A percentile compares a stretch with the other conserved stretches of the same genome.
Evolutionary conservation across 1,140 invertebrate species (phyloP).

Genomic region (Caenorhabditis latens): DNA sequence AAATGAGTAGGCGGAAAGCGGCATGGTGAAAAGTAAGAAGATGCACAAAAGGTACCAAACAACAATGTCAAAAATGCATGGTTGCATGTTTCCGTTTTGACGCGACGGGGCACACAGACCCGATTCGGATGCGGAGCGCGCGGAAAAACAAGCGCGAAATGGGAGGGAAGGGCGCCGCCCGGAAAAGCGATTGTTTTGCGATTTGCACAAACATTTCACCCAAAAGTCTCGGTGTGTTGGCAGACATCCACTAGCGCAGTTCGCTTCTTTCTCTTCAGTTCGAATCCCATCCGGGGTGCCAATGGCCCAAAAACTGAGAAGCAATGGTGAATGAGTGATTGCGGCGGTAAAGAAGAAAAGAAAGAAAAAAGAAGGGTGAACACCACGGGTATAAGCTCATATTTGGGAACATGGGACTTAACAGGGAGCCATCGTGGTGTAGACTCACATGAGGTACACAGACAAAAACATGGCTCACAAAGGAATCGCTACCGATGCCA

Average conservation of each 20-base stretch:
- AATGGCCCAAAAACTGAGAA: constrained; percentile 6
- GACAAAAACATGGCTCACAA: constrained; percentile 36
- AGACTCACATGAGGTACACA: not conserved
- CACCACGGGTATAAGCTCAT: constrained; percentile 23
- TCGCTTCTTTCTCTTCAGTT: not conserved
- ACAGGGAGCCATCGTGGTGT: not conserved
- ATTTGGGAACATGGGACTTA: constrained; percentile 42
- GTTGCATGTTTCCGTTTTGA: constrained; percentile 55
- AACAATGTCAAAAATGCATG: constrained; percentile 55
- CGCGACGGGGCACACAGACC: constrained; percentile 34
- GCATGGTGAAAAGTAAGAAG: not conserved
- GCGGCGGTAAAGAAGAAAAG: constrained; percentile 50
- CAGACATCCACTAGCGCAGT: not conserved
- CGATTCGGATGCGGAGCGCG: constrained; percentile 39
- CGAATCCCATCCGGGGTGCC: not conserved
- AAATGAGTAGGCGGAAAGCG: constrained; percentile 25
- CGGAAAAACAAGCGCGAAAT: constrained; percentile 48
- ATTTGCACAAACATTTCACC: constrained; percentile 52
- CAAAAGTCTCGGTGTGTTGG: constrained; percentile 12
- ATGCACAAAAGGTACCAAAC: constrained; percentile 42
- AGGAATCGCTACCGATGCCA: not conserved
- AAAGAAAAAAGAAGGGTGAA: constrained; percentile 2
- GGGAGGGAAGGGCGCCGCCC: not conserved
- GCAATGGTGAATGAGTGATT: not conserved
- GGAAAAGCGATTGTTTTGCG: constrained; percentile 53